Evolutionary conservation across 2,888 invertebrate genomes (phyloP).

Genomic region (Cheilosia urbana): DNA sequence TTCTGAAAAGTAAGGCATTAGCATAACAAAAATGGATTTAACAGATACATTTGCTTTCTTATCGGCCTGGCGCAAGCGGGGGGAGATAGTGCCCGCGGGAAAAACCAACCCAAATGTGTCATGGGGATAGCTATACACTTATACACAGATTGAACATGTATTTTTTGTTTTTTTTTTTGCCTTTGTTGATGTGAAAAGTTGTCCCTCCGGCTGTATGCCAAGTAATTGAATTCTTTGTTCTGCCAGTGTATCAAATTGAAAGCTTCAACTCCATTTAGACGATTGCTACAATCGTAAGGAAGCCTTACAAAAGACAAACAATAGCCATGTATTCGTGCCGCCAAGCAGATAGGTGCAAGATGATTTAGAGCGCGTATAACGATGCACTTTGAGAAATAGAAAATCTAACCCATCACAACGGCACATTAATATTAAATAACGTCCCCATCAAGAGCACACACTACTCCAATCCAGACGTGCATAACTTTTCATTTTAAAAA

Average conservation of each 20-base stretch:
- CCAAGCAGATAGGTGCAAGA: not conserved
- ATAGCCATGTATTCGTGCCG: not conserved
- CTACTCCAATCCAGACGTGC: conserved; percentile 1
- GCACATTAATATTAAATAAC: not conserved
- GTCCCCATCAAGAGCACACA: conserved; percentile 22
- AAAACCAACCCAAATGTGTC: conserved; percentile 30
- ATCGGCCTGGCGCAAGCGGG: not conserved
- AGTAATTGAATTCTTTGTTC: conserved; percentile 61
- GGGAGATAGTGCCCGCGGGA: conserved; percentile 54
- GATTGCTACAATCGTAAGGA: conserved; percentile 18
- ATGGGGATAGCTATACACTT: conserved; percentile 5
- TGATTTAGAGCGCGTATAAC: not conserved
- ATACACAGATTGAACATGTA: conserved; percentile 23
- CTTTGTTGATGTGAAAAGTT: conserved; percentile 38
- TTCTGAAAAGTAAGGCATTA: conserved; percentile 49
- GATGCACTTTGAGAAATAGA: conserved; percentile 22
- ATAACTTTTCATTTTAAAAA: conserved; percentile 47
- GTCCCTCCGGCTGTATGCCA: conserved; percentile 40
- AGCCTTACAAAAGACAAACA: not conserved
- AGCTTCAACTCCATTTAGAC: conserved; percentile 37
- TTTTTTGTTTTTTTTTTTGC: conserved; percentile 1
- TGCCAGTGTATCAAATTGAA: conserved; percentile 8
- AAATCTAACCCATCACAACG: not conserved
- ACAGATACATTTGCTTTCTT: conserved; percentile 43
- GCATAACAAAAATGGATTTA: conserved; percentile 68